phyloP scores from a whole-genome alignment of 2,113 vertebrate species.

The Paramisgurnus dabryanus region DNA sequence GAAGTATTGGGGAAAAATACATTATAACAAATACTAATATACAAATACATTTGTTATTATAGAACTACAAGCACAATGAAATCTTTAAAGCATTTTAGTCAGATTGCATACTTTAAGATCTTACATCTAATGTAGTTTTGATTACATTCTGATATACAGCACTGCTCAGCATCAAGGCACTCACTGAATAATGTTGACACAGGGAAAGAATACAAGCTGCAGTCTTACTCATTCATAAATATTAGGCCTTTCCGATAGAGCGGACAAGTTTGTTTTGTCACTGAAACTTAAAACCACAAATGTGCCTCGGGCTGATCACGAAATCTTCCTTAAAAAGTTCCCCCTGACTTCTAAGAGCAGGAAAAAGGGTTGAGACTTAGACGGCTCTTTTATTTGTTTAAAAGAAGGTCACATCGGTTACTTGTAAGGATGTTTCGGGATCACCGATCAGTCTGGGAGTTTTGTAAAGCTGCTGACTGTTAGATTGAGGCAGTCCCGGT shows the following conservation, averaged over 20 bases:
- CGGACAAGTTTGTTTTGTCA: conserved; percentile 33
- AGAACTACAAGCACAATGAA: background rate
- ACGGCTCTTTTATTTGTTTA: conserved; percentile 19
- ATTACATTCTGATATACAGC: background rate
- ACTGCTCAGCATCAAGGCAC: background rate
- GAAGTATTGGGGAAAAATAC: no score
- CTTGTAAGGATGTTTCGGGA: conserved; percentile 27
- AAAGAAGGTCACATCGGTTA: conserved; percentile 18
- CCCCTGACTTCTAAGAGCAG: conserved; percentile 35
- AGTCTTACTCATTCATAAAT: conserved; percentile 44
- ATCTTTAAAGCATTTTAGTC: background rate
- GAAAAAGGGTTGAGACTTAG: conserved; percentile 33
- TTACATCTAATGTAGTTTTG: background rate
- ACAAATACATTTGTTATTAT: no score
- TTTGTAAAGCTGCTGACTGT: conserved; percentile 5
- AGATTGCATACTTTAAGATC: background rate
- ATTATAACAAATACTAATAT: no score
- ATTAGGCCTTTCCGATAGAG: conserved; percentile 43
- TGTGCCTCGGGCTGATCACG: conserved; percentile 39
- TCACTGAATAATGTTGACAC: conserved; percentile 10
- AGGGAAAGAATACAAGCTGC: conserved; percentile 46
- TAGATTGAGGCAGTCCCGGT: conserved; percentile 3
- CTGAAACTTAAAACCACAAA: conserved; percentile 47
- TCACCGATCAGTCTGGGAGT: conserved; percentile 9
- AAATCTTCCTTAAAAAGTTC: conserved; percentile 16